These are phyloP conservation scores for Danio tinwini DNA, from an alignment of 2,797 vertebrate genomes.

Conservation along the genomic window DNA sequence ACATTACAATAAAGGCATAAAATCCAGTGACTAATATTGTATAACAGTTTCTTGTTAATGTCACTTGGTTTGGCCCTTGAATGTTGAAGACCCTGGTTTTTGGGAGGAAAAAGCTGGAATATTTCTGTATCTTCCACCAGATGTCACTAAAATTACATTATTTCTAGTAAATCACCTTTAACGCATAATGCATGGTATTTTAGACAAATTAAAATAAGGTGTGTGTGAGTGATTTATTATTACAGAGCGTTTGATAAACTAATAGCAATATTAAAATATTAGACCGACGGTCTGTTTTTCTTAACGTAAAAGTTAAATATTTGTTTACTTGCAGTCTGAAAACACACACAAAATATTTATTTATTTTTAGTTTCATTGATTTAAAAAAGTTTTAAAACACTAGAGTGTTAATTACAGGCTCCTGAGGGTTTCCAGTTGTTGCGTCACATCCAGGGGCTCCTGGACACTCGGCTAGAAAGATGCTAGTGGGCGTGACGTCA, in stretches of 20 bases:
- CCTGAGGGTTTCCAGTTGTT: not conserved
- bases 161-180: not conserved
- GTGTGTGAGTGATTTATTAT: not conserved
- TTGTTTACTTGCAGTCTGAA: not conserved
- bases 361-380: not conserved
- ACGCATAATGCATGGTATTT: not conserved
- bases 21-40: too few species aligned
- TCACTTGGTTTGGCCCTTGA: not conserved
- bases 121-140: slow-evolving; percentile 20
- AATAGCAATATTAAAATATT: too few species aligned
- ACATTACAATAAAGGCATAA: not conserved
- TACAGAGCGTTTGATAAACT: too few species aligned
- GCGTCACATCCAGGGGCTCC: slow-evolving; percentile 29
- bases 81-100: not conserved
- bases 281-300: too few species aligned
- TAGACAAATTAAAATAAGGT: not conserved
- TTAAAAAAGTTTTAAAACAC: not conserved
- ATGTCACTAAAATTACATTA: slow-evolving; percentile 31
- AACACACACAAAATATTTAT: too few species aligned
- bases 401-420: not conserved
- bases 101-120: not conserved
- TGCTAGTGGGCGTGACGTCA: slow-evolving; percentile 73
- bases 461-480: not conserved
- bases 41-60: not conserved
- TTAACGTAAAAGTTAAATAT: not conserved